Conservation (phyloP, 2,113 vertebrate genomes). For the Psephotus haematonotus region DNA sequence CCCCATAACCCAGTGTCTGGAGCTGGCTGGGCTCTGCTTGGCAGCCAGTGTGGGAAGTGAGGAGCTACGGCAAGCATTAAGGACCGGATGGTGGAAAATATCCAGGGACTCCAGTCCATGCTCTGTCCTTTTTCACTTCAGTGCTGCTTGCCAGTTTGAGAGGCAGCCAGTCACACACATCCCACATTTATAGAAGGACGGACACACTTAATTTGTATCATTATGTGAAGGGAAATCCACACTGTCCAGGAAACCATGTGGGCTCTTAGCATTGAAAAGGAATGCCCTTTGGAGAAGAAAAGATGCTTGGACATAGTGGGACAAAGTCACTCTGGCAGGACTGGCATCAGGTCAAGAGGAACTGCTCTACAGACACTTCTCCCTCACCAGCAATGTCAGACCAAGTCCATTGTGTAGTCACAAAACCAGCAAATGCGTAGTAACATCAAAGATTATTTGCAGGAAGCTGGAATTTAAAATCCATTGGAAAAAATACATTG, state of each 20-base stretch:
- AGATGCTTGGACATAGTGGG: not conserved
- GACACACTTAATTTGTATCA: slow-evolving; percentile 26
- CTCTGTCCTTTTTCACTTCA: not conserved
- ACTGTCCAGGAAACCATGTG: not conserved
- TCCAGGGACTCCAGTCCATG: not conserved
- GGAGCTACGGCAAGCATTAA: not conserved
- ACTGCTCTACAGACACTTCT: not conserved
- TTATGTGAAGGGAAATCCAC: not conserved
- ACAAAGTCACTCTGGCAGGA: not conserved
- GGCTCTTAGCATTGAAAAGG: not conserved
- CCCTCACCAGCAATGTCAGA: not conserved
- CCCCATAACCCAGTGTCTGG: not conserved
- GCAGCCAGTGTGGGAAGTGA: slow-evolving; percentile 44
- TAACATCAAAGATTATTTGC: not conserved
- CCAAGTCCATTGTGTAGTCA: not conserved
- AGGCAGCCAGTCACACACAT: not conserved
- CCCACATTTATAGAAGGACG: not conserved
- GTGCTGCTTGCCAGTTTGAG: not conserved
- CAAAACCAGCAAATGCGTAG: not conserved
- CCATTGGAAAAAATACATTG: not conserved
- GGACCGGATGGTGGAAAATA: slow-evolving; percentile 44
- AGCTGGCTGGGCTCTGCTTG: slow-evolving; percentile 8
- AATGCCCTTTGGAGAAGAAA: slow-evolving; percentile 12
- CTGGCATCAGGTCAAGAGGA: not conserved
- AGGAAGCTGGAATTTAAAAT: not conserved